phyloP scores from a whole-genome alignment of 2,113 vertebrate genomes.

The Chlamydotis undulata region DNA sequence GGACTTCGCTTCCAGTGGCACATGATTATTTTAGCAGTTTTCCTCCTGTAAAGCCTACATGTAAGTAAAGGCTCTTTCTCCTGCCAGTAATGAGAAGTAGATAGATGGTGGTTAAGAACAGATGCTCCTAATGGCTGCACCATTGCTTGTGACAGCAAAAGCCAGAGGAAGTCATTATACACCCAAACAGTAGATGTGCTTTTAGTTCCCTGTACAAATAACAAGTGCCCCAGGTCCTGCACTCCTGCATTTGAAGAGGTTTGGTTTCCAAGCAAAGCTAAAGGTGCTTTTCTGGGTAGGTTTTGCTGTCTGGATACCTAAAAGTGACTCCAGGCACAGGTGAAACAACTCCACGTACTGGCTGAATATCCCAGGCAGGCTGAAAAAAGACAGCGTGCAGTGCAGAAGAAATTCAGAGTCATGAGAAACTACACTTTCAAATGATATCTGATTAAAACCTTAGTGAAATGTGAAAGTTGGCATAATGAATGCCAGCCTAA shows the following conservation, averaged over 20 bases:
- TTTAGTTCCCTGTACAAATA: neutral
- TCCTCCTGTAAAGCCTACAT: neutral
- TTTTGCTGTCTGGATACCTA: neutral
- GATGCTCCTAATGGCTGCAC: neutral
- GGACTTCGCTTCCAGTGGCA: neutral
- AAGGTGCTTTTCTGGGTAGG: neutral
- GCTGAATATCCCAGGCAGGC: neutral
- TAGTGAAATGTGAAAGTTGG: neutral
- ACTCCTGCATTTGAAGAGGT: neutral
- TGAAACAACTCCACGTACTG: neutral
- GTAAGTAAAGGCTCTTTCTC: neutral
- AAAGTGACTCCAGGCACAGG: neutral
- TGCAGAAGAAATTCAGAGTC: neutral
- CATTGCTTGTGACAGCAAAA: neutral
- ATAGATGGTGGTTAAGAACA: neutral
- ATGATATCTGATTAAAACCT: slow-evolving; percentile 7
- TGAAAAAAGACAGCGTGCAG: neutral
- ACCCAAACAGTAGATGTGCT: neutral
- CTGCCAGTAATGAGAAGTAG: neutral
- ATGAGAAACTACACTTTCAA: neutral
- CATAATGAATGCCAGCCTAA: neutral
- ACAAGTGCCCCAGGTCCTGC: neutral
- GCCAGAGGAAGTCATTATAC: neutral
- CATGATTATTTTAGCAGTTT: neutral
- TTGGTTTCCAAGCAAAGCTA: neutral